These are phyloP conservation scores for Drosophila lacertosa DNA, from an alignment of 1,140 invertebrate genomes.

Conservation along the genomic window DNA sequence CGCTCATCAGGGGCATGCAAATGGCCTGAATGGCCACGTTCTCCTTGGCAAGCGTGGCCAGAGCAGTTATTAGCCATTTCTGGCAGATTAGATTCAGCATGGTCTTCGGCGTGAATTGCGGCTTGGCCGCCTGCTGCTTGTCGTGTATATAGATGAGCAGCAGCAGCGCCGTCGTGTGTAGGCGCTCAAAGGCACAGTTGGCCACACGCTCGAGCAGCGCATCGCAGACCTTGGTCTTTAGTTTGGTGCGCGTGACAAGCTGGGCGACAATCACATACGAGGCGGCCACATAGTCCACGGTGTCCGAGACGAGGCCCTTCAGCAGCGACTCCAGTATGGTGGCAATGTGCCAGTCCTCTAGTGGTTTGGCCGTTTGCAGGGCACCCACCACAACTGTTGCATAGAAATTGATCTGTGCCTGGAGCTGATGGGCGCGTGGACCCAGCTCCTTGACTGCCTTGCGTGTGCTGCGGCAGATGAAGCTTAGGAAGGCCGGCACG, in stretches of 20 bases:
- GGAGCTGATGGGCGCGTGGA: constrained; percentile 86
- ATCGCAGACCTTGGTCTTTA: constrained; percentile 87
- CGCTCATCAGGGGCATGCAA: constrained; percentile 61
- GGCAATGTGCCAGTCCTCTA: constrained; percentile 89
- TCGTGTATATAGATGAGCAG: constrained; percentile 87
- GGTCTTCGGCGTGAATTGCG: constrained; percentile 72
- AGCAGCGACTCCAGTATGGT: constrained; percentile 89
- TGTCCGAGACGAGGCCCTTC: constrained; percentile 88
- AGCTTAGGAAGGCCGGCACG: constrained; percentile 89
- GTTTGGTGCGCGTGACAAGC: constrained; percentile 87
- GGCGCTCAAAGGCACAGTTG: constrained; percentile 61
- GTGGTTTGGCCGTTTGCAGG: constrained; percentile 85
- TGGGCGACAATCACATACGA: constrained; percentile 90
- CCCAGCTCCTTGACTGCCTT: constrained; percentile 88
- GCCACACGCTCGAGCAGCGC: constrained; percentile 72
- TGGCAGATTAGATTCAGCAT: constrained; percentile 65
- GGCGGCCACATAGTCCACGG: constrained; percentile 89
- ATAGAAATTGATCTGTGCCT: constrained; percentile 91
- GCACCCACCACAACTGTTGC: constrained; percentile 89
- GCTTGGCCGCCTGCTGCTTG: constrained; percentile 84
- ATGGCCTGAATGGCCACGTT: constrained; percentile 66
- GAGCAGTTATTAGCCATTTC: constrained; percentile 58
- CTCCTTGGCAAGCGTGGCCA: constrained; percentile 57
- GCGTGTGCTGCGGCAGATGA: constrained; percentile 89
- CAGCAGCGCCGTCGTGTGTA: constrained; percentile 83